Conservation (phyloP, 64 coral and sea anemone genomes). For the Orbicella faveolata region DNA sequence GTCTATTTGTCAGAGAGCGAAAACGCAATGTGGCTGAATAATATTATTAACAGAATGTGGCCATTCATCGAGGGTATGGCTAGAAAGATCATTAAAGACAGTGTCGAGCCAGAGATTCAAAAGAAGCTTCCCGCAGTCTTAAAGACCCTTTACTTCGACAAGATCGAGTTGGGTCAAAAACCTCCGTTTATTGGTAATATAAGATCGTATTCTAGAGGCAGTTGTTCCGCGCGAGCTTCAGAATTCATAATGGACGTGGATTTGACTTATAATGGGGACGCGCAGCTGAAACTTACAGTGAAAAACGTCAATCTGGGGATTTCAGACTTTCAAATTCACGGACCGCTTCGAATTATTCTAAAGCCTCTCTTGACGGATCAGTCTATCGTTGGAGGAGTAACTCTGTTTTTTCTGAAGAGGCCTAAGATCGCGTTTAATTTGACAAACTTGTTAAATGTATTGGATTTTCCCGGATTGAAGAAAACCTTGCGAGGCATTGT, state of each 20-base stretch:
- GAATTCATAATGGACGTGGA: constrained; percentile 87
- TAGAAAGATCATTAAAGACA: constrained; percentile 62
- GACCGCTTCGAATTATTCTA: constrained; percentile 79
- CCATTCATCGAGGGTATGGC: constrained; percentile 76
- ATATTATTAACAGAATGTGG: constrained; percentile 82
- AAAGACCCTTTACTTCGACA: constrained; percentile 71
- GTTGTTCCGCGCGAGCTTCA: background rate
- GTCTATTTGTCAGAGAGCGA: constrained; percentile 71
- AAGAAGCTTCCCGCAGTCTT: constrained; percentile 65
- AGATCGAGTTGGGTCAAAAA: constrained; percentile 64
- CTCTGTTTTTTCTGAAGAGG: constrained; percentile 92
- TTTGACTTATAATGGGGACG: constrained; percentile 80
- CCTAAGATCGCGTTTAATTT: constrained; percentile 83
- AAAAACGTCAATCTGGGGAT: constrained; percentile 82
- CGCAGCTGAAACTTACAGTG: constrained; percentile 70
- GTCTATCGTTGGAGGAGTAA: constrained; percentile 74
- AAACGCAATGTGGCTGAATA: constrained; percentile 72
- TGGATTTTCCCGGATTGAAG: constrained; percentile 95
- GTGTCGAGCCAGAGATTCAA: constrained; percentile 75
- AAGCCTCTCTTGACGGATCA: constrained; percentile 72
- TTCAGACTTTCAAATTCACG: constrained; percentile 82
- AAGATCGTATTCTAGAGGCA: constrained; percentile 28
- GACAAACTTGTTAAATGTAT: constrained; percentile 86
- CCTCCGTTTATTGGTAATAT: constrained; percentile 71
- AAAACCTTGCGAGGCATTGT: constrained; percentile 75